Evolutionary conservation across 2,888 invertebrate genomes (phyloP).

Genomic region (Ophion slaviceki): DNA sequence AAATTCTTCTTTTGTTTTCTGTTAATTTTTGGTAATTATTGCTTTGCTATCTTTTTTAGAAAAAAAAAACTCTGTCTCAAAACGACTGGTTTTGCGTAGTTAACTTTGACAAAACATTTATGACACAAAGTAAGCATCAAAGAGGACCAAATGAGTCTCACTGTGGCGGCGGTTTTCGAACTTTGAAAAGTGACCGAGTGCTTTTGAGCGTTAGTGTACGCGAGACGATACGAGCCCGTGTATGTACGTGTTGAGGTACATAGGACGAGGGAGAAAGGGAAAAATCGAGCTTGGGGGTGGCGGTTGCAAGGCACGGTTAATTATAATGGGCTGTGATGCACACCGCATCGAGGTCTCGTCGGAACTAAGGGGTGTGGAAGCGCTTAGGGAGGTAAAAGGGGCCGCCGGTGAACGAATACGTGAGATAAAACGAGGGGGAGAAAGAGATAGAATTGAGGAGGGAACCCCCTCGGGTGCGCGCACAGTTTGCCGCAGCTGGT

Average conservation of each 20-base stretch:
- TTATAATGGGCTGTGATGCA: conserved; percentile 70
- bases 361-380: conserved; percentile 19
- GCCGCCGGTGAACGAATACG: conserved; percentile 8
- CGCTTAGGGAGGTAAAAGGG: conserved; percentile 27
- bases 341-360: conserved; percentile 54
- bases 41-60: not conserved
- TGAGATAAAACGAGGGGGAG: conserved; percentile 19
- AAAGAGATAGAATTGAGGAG: conserved; percentile 17
- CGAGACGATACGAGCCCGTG: not conserved
- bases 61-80: not conserved
- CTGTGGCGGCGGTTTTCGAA: not conserved
- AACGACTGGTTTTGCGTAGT: not conserved
- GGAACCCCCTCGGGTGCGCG: conserved; percentile 43
- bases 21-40: not conserved
- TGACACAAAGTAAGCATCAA: not conserved
- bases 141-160: not conserved
- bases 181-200: not conserved
- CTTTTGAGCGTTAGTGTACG: conserved; percentile 26
- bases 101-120: not conserved
- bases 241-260: not conserved
- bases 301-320: conserved; percentile 68
- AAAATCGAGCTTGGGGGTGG: conserved; percentile 69
- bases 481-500: conserved; percentile 73
- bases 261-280: not conserved
- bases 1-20: no score